Percentiles rank a stretch among this genome's conserved stretches.
These are phyloP conservation scores for Malthinus seriepunctatus DNA, from an alignment of 2,888 invertebrate genomes.

Conservation along the genomic window DNA sequence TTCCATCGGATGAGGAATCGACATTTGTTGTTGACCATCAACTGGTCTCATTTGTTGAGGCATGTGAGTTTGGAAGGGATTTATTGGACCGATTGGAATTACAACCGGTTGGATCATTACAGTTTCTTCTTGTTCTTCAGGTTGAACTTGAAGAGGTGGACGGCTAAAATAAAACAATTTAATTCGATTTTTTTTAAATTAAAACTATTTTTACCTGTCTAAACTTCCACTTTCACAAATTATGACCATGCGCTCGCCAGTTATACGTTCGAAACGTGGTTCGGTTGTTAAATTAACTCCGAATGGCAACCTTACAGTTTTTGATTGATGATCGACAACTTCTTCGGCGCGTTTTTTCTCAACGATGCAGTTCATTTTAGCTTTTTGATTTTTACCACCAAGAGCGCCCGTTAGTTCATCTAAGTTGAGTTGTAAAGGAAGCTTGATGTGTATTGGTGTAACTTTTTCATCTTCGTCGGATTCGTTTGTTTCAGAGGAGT, in stretches of 20 bases:
- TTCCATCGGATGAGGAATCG: constrained; percentile 58
- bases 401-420: constrained; percentile 80
- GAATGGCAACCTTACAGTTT: constrained; percentile 66
- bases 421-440: constrained; percentile 81
- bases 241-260: constrained; percentile 86
- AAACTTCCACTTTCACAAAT: constrained; percentile 83
- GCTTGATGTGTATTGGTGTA: constrained; percentile 66
- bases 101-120: constrained; percentile 55
- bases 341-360: constrained; percentile 85
- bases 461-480: constrained; percentile 62
- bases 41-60: constrained; percentile 45
- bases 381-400: constrained; percentile 72
- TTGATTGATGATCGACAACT: constrained; percentile 75
- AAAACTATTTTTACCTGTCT: constrained; percentile 56
- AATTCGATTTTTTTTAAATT: background rate
- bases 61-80: constrained; percentile 51
- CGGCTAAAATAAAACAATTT: constrained; percentile 12
- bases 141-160: constrained; percentile 26
- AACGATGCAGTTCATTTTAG: constrained; percentile 88
- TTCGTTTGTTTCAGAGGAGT: constrained; percentile 57
- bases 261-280: constrained; percentile 71
- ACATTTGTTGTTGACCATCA: constrained; percentile 52
- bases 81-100: constrained; percentile 50
- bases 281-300: constrained; percentile 72
- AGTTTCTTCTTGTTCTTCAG: constrained; percentile 49